phyloP scores from a whole-genome alignment of 2,797 vertebrate species.

The Intellagama lesueurii region DNA sequence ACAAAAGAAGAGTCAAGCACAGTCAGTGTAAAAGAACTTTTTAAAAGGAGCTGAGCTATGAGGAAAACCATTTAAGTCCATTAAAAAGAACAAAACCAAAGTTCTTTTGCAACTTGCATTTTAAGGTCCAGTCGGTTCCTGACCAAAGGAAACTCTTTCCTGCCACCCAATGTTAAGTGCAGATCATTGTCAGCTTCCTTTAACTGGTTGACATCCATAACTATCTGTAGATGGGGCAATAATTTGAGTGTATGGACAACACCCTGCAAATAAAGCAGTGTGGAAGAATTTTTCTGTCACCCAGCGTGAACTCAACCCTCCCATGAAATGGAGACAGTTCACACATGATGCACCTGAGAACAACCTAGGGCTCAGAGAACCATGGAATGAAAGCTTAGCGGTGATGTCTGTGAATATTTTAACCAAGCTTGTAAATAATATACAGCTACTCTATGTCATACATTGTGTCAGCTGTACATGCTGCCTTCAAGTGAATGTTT shows the following conservation, averaged over 20 bases:
- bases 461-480: background rate
- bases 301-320: background rate
- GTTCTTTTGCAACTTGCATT: constrained; percentile 15
- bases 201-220: background rate
- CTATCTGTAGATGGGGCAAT: background rate
- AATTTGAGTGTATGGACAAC: background rate
- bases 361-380: background rate
- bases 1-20: constrained; percentile 42
- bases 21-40: constrained; percentile 34
- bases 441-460: background rate
- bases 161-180: constrained; percentile 76
- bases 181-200: constrained; percentile 61
- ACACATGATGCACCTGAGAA: background rate
- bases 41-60: constrained; percentile 8
- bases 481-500: background rate
- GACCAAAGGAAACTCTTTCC: constrained; percentile 72
- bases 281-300: background rate
- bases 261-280: background rate
- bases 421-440: background rate
- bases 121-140: constrained; percentile 24
- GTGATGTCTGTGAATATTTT: background rate
- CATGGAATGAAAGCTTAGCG: background rate
- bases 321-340: background rate
- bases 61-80: constrained; percentile 19
- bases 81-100: constrained; percentile 43